phyloP scores from a whole-genome alignment of 2,888 invertebrate genomes.

The Ptychoptera albimana region DNA sequence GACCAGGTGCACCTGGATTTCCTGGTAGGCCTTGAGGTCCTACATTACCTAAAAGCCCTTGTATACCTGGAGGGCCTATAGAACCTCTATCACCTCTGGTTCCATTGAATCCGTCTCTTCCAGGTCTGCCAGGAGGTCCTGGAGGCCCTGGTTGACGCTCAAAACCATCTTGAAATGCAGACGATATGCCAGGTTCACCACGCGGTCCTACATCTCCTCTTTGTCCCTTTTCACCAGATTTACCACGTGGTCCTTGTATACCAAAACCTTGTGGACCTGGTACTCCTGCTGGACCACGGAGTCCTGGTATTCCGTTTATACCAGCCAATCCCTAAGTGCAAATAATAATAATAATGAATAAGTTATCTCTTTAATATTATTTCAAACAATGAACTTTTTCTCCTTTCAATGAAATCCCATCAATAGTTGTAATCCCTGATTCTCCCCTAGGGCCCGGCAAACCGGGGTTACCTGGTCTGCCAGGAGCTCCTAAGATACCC shows the following conservation, averaged over 20 bases:
- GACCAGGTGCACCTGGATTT: constrained; percentile 38
- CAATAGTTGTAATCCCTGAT: constrained; percentile 19
- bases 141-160: not conserved
- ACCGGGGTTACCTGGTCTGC: constrained; percentile 10
- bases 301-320: constrained; percentile 43
- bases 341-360: not conserved
- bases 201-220: constrained; percentile 44
- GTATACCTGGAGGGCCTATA: constrained; percentile 37
- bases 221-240: not conserved
- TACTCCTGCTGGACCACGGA: constrained; percentile 11
- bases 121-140: not conserved
- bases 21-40: constrained; percentile 45
- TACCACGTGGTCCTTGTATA: constrained; percentile 31
- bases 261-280: constrained; percentile 2
- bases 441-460: constrained; percentile 16
- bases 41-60: constrained; percentile 40
- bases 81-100: constrained; percentile 26
- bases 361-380: not conserved
- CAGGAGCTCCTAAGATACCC: constrained; percentile 14
- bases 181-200: constrained; percentile 41
- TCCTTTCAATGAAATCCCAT: constrained; percentile 19
- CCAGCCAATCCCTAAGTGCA: constrained; percentile 3
- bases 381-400: not conserved
- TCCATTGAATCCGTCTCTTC: not conserved
- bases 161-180: constrained; percentile 42